Conservation (phyloP, 2,888 invertebrate species). For the Coleophora flavipennella region DNA sequence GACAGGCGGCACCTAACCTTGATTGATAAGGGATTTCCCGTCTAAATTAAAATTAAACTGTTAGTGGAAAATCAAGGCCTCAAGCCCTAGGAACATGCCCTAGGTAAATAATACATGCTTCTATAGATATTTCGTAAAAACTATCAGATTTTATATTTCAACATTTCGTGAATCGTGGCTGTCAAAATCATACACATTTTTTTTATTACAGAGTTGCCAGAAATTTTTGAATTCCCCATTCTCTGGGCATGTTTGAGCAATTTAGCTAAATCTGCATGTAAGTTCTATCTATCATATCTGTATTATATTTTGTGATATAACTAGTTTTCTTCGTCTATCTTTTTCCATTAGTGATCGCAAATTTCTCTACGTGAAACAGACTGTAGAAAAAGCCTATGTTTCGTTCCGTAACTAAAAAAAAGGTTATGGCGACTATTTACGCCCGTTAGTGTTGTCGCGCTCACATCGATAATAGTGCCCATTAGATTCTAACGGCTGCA, state of each 20-base stretch:
- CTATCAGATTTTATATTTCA: slow-evolving; percentile 16
- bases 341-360: too few relatives aligned
- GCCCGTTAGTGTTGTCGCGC: too few relatives aligned
- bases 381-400: too few relatives aligned
- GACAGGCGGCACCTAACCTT: slow-evolving; percentile 57
- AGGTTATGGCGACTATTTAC: too few relatives aligned
- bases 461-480: too few relatives aligned
- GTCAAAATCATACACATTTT: neutral
- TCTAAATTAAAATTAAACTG: slow-evolving; percentile 2
- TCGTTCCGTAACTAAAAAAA: too few relatives aligned
- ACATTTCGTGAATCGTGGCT: slow-evolving; percentile 2
- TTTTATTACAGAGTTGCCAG: neutral
- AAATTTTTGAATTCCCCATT: neutral
- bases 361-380: too few relatives aligned
- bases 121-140: slow-evolving; percentile 18
- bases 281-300: too few relatives aligned
- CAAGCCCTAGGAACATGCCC: slow-evolving; percentile 18
- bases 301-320: too few relatives aligned
- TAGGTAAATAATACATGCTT: slow-evolving; percentile 19
- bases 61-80: slow-evolving; percentile 12
- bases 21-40: slow-evolving; percentile 12
- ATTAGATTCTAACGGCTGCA: too few relatives aligned
- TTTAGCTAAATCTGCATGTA: neutral
- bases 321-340: too few relatives aligned
- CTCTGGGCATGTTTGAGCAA: too few relatives aligned